These are phyloP conservation scores for Spea multiplicata DNA, from an alignment of 2,113 vertebrate genomes.

Conservation along the genomic window DNA sequence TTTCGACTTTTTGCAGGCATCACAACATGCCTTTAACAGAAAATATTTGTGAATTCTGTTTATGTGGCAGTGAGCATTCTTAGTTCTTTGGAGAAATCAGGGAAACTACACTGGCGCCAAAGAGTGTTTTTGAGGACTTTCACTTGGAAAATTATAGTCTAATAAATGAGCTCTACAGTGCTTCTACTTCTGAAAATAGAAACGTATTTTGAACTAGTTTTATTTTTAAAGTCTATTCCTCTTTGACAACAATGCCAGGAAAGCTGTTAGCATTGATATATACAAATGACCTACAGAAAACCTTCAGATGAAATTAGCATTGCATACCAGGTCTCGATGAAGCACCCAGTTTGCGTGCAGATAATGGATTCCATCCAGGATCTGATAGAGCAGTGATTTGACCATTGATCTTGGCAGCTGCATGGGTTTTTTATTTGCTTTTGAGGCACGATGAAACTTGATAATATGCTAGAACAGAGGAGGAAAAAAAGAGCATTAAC, in stretches of 20 bases:
- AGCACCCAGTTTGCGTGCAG: constrained; percentile 83
- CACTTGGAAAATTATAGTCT: not conserved
- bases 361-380: constrained; percentile 82
- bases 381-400: constrained; percentile 81
- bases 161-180: constrained; percentile 18
- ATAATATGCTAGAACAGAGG: constrained; percentile 76
- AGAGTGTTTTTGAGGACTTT: not conserved
- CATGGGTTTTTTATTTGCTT: constrained; percentile 85
- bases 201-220: constrained; percentile 51
- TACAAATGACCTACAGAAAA: constrained; percentile 33
- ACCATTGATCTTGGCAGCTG: constrained; percentile 83
- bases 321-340: constrained; percentile 77
- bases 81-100: not conserved
- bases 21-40: too few relatives aligned
- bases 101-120: not conserved
- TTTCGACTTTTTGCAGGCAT: too few relatives aligned
- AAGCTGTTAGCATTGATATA: constrained; percentile 51
- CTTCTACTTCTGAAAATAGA: constrained; percentile 54
- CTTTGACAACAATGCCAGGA: constrained; percentile 58
- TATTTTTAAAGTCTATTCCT: constrained; percentile 48
- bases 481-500: not conserved
- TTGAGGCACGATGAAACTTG: constrained; percentile 83
- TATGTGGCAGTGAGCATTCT: too few relatives aligned
- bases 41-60: too few relatives aligned
- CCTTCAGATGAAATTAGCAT: constrained; percentile 24